Base-by-base conservation (phyloP, 2,113 vertebrate species). In the Platichthys stellatus region DNA sequence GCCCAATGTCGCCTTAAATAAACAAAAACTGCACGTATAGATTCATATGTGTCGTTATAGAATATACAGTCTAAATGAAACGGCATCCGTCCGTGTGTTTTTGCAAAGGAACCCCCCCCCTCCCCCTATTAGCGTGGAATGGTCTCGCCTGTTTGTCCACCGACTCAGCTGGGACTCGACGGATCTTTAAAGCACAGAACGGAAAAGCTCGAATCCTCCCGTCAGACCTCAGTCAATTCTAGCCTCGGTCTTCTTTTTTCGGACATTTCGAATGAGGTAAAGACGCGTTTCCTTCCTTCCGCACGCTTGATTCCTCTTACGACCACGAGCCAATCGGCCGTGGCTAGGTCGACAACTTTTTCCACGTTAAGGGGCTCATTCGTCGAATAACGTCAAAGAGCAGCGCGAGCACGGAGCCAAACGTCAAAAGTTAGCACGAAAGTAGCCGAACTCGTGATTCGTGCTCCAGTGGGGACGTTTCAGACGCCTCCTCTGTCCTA, bases 201-300 rank as follows among this genome's bases (percentile, higher is more conserved):
- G 17, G 17, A 60, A 8, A 24, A 4, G 14, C 12, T 12, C 49
- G 38, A 69, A 24, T 17, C 72, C 17, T 54, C 1, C 2, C 6
- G 47, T 40, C 23, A 23, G 4, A 56, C 26, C 49, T 53, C 51
- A 53, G 20, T 43, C 65, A 43, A 63, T 81, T 80, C 58, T 24
- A 17, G 13, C 24, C 17, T 63, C 40, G 78, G 76, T 90, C 78
- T 84, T 80, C 76, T 1, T 35, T 35, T 47, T 38, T 15, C 23
- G 82, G 86, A 87, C 76, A 85, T 82, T 51, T 86, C 79, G 21
- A 80, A 80, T 65, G 68, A 92, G 91, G 92, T 93, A 93, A 92
- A 61, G 20, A 7, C 5, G 5, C 1, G 31, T 10, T 40, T 18
- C 4, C 24, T 1, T 64, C 72, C 64, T 1, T 61, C 12, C 0